phyloP scores from a whole-genome alignment of 2,888 invertebrate species.

The Drosophila nr. fundita region DNA sequence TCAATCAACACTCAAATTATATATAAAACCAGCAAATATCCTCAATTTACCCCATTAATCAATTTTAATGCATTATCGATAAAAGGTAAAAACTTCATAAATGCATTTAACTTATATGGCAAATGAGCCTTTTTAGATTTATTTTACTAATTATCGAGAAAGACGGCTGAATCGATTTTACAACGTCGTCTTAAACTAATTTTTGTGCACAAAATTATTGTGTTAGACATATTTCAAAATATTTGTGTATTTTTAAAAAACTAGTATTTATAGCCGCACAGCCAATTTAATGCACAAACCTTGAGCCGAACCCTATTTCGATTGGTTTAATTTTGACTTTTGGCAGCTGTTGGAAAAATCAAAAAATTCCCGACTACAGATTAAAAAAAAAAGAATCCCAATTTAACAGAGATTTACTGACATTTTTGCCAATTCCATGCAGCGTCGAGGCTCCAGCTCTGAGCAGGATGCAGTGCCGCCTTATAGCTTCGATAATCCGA shows the following conservation, averaged over 20 bases:
- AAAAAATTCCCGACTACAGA: not conserved
- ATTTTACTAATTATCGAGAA: not conserved
- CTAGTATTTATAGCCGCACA: not conserved
- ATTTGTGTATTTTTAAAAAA: not conserved
- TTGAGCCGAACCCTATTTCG: not conserved
- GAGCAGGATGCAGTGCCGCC: constrained; percentile 85
- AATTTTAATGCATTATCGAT: not conserved
- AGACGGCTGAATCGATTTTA: not conserved
- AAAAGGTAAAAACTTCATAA: constrained; percentile 4
- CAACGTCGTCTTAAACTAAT: not conserved
- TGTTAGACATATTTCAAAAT: not conserved
- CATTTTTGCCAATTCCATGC: constrained; percentile 18
- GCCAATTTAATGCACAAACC: not conserved
- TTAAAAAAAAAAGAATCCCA: not conserved
- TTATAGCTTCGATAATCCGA: constrained; percentile 83
- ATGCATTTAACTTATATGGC: not conserved
- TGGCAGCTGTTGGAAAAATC: not conserved
- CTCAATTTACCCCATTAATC: not conserved
- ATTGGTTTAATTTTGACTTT: not conserved
- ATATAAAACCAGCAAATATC: not conserved
- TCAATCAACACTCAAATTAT: not conserved
- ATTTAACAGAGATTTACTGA: constrained; percentile 5
- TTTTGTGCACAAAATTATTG: not conserved
- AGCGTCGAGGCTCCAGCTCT: constrained; percentile 82
- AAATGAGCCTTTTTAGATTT: not conserved